Evolutionary conservation across 2,888 invertebrate genomes (phyloP).

Genomic region (Cryptus armator): DNA sequence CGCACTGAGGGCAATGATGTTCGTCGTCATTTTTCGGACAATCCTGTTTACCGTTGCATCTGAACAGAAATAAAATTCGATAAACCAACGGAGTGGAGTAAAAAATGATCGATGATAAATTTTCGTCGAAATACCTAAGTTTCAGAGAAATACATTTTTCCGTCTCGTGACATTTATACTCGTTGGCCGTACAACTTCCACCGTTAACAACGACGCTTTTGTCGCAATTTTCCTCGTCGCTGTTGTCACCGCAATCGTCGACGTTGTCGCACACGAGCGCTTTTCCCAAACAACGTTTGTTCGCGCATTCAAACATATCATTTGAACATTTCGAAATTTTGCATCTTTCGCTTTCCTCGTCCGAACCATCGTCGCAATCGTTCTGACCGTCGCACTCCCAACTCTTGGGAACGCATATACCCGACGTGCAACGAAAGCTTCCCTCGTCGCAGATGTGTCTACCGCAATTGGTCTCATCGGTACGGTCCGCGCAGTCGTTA

Average conservation of each 20-base stretch:
- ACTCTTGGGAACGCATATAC: conserved; percentile 82
- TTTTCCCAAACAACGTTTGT: conserved; percentile 87
- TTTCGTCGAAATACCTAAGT: conserved; percentile 72
- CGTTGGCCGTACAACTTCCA: conserved; percentile 70
- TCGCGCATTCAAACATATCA: conserved; percentile 85
- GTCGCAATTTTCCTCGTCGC: conserved; percentile 86
- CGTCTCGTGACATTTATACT: conserved; percentile 76
- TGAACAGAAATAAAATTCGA: conserved; percentile 73
- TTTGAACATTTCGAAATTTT: conserved; percentile 76
- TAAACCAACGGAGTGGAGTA: background rate
- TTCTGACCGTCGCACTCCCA: conserved; percentile 85
- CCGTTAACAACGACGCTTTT: background rate
- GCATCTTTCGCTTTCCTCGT: conserved; percentile 81
- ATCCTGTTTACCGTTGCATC: conserved; percentile 89
- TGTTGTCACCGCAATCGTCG: conserved; percentile 87
- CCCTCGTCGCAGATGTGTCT: conserved; percentile 73
- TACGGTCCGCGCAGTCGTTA: conserved; percentile 91
- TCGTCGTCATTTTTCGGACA: conserved; percentile 92
- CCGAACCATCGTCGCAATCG: conserved; percentile 82
- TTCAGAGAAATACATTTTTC: conserved; percentile 77
- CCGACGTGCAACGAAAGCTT: conserved; percentile 80
- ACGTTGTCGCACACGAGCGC: conserved; percentile 87
- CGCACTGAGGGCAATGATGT: conserved; percentile 86
- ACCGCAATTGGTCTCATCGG: conserved; percentile 89
- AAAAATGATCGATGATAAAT: background rate